phyloP scores from a whole-genome alignment of 2,113 vertebrate genomes.

The Connochaetes taurinus region DNA sequence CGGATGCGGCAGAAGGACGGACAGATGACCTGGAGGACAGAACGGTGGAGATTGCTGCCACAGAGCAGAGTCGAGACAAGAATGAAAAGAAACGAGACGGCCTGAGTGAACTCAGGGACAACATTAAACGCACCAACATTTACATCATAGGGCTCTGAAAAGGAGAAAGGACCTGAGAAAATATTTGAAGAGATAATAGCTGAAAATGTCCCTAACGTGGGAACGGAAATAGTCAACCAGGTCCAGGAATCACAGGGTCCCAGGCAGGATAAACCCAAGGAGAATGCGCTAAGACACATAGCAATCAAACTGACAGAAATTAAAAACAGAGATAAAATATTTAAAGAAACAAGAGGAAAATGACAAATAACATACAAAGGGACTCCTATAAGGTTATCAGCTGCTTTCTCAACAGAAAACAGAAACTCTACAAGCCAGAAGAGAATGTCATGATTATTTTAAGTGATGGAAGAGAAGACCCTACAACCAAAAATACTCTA shows the following conservation, averaged over 20 bases:
- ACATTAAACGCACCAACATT: background rate
- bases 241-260: background rate
- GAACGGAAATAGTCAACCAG: background rate
- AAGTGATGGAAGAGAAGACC: background rate
- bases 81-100: background rate
- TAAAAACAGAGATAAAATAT: background rate
- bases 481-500: background rate
- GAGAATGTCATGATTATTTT: background rate
- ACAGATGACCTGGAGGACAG: background rate
- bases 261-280: background rate
- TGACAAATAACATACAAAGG: background rate
- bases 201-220: background rate
- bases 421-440: background rate
- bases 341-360: background rate
- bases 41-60: background rate
- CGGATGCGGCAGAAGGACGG: background rate
- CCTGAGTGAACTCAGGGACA: accelerated
- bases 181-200: background rate
- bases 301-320: background rate
- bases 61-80: background rate
- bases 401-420: background rate
- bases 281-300: background rate
- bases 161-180: background rate
- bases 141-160: accelerated
- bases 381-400: background rate